Base-by-base conservation (phyloP, 2,888 invertebrate genomes). In the Trissolcus brochymenae region DNA sequence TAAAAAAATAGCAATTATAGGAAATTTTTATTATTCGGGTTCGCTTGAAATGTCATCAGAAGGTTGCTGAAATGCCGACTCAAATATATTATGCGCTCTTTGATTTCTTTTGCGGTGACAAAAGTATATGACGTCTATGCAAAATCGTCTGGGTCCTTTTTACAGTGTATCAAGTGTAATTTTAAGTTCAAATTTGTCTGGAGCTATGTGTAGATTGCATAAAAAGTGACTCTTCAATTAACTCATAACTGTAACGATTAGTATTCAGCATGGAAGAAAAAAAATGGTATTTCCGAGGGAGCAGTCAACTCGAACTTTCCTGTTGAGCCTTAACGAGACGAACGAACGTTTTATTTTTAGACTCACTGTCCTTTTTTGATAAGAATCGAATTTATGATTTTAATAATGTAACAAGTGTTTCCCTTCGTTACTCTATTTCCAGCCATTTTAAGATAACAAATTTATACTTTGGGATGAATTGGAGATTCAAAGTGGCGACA, bases 221-320 rank as follows among this genome's bases (percentile, higher is more conserved):
- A 25, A 46, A 56, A 50, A 65, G 35, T 25, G 13, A 13, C 49
- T 14, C 6, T 35, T 13, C 25, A 51, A 51, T 66, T 41, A 41
- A 25, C 51, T 66, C 43, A 66, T 51, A 57, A 66, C 56, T 51
- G 66, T 57, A 66, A 50, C 21, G 53, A 57, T 57, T 57, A 66
- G 57, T 59, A 67, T 57, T 51, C 59, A 21, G 59, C 16, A 41
- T 4, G 57, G 51, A 67, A 67, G 29, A 43, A 67, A 65, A n/a
- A 49, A 50, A 56, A 66, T 57, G 51, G 40, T 13, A 65, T 65
- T 65, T 65, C 54, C 65, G 21, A 29, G 50, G 17, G 50, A 46
- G 35, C 17, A 50, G 14, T 56, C 21, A 14, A 16, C 40, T 50
- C 16, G 57, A 57, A 66, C 56, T 66, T 67, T 29, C 56, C 51